These are phyloP conservation scores for Dione vanillae DNA, from an alignment of 2,888 invertebrate genomes.

Conservation along the genomic window DNA sequence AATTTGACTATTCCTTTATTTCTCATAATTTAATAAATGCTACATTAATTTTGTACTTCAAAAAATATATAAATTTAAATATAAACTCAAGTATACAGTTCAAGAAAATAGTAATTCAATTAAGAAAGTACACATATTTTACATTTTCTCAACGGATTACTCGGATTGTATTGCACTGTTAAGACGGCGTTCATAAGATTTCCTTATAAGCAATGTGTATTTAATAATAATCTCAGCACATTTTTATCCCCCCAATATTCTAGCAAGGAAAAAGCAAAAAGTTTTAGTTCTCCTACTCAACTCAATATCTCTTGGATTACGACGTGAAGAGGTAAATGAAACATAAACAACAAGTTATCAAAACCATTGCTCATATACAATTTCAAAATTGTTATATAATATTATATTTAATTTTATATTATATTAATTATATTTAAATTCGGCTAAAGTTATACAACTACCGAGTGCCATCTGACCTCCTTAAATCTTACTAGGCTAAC, in stretches of 20 bases:
- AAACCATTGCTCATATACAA: too few relatives aligned
- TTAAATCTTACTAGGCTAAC: constrained; percentile 23
- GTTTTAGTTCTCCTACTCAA: too few relatives aligned
- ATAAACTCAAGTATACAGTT: neutral
- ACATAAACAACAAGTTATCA: neutral
- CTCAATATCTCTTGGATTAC: too few relatives aligned
- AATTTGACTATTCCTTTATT: neutral
- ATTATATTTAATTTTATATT: neutral
- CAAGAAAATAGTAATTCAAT: constrained; percentile 13
- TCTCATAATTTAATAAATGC: neutral
- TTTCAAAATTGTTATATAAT: neutral
- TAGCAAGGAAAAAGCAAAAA: too few relatives aligned
- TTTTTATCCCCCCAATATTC: too few relatives aligned
- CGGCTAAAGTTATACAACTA: neutral
- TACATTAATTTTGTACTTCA: too few relatives aligned
- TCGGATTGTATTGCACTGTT: too few relatives aligned
- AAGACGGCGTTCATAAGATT: neutral
- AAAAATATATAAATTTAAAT: neutral
- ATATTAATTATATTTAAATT: neutral
- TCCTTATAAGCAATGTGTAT: neutral
- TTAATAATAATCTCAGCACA: too few relatives aligned
- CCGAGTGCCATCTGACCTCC: constrained; percentile 15
- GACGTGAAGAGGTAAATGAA: too few relatives aligned
- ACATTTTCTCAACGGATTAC: neutral
- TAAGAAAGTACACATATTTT: neutral